These are phyloP conservation scores for Limnephilus marmoratus DNA, from an alignment of 2,888 invertebrate species.

Conservation along the genomic window DNA sequence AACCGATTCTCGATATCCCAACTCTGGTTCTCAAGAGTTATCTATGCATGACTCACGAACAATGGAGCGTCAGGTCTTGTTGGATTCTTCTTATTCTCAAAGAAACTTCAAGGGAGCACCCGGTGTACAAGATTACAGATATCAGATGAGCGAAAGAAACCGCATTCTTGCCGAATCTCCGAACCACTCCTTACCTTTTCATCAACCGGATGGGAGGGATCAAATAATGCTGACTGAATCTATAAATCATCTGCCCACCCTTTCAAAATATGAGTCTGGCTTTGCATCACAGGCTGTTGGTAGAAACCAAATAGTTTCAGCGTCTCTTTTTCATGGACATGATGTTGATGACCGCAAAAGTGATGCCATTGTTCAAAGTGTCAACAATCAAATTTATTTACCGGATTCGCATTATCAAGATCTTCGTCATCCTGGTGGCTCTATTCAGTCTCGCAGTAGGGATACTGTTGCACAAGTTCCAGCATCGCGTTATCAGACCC, in stretches of 20 bases:
- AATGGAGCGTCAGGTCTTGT: neutral
- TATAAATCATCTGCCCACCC: neutral
- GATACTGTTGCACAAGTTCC: neutral
- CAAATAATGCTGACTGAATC: constrained; percentile 7
- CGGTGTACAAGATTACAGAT: constrained; percentile 1
- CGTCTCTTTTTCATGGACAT: neutral
- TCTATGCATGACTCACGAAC: neutral
- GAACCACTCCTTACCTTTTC: neutral
- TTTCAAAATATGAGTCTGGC: constrained; percentile 3
- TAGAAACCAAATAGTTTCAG: neutral
- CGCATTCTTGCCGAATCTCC: neutral
- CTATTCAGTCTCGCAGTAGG: neutral
- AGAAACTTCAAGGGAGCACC: neutral
- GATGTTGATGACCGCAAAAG: constrained; percentile 27
- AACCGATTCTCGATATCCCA: neutral
- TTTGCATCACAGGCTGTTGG: neutral
- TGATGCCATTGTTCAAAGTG: neutral
- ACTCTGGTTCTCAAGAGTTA: neutral
- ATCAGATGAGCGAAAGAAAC: neutral
- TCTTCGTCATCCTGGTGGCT: neutral
- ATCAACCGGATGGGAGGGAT: neutral
- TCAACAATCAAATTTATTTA: neutral
- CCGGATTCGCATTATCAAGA: constrained; percentile 5
- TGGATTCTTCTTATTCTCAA: constrained; percentile 22
- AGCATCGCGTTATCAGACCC: constrained; percentile 6